phyloP scores from a whole-genome alignment of 35 echinoderm and acorn worm species.

The Lytechinus pictus region DNA sequence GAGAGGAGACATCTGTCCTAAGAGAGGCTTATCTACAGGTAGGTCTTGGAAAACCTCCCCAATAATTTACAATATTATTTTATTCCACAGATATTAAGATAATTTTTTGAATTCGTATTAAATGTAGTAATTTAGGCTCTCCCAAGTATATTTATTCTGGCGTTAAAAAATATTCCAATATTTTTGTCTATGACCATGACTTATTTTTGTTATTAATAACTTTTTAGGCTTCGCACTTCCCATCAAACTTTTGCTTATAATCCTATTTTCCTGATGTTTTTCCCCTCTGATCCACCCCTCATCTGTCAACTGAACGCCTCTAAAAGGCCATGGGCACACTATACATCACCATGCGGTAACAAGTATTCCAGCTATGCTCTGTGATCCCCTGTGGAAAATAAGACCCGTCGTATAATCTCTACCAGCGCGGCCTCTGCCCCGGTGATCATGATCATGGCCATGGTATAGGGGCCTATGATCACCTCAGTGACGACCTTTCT shows the following conservation, averaged over 20 bases:
- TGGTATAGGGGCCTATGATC: not conserved
- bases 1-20: not conserved
- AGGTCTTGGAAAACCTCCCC: not conserved
- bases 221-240: not conserved
- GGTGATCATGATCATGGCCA: not conserved
- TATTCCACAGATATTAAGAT: no score
- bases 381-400: slow-evolving; percentile 15
- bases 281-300: not conserved
- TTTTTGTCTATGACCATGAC: not conserved
- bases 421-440: slow-evolving; percentile 25
- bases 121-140: no score
- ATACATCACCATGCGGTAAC: slow-evolving; percentile 26
- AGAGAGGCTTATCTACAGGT: not conserved
- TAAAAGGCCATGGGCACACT: not conserved
- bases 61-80: not conserved
- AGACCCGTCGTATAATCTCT: slow-evolving; percentile 29
- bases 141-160: no score
- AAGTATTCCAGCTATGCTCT: slow-evolving; percentile 30
- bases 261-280: not conserved
- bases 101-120: no score
- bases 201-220: not conserved
- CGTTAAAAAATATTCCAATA: not conserved
- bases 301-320: not conserved
- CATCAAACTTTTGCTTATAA: not conserved
- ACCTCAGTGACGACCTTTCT: not conserved